Base-by-base conservation (phyloP, 2,113 vertebrate species). In the Scalopus aquaticus region DNA sequence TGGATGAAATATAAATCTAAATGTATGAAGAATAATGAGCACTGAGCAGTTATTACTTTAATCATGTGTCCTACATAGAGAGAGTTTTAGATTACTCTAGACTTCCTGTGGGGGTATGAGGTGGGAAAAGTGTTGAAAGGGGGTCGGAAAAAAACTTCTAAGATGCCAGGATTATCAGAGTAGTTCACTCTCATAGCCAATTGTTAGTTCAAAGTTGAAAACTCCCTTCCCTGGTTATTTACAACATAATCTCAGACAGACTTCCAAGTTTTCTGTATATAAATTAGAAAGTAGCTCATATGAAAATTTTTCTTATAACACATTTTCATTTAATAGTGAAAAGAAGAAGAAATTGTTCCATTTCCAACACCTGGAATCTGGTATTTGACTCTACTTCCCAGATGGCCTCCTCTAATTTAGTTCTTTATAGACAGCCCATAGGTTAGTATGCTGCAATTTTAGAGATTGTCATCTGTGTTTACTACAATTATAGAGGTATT, bases 401-500 rank as follows among this genome's bases (percentile, higher is more conserved):
- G 73, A 64, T 73, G 39, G 39, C 9, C 4, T 76, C 37, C 35
- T 93, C 80, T 76, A 88, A 73, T 64, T 28, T 69, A 42, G 24
- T 35, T 86, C 74, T 73, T 58, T 78, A 44, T 58, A 87, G 24
- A 70, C 1, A 78, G 65, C 13, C 28, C 26, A 67, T 35, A 81
- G 65, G 76, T 83, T 84, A 78, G 56, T 4, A 54, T n/a, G 3
- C 22, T 80, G 30, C 32, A 62, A 44, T 78, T 90, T 39, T 69
- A 79, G 74, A 84, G 78, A 77, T 1, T 67, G 35, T 69, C 90
- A 46, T 77, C 65, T 87, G 4, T 84, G 51, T 56, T 94, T 79
- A 86, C 62, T 64, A 35, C 70, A 86, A 94, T 93, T 87, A 91
- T 2, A 77, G 64, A 94, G 35, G 84, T 86, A 89, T 74, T 93